Conservation (phyloP, 2,888 invertebrate species). For the Coleophora flavipennella region DNA sequence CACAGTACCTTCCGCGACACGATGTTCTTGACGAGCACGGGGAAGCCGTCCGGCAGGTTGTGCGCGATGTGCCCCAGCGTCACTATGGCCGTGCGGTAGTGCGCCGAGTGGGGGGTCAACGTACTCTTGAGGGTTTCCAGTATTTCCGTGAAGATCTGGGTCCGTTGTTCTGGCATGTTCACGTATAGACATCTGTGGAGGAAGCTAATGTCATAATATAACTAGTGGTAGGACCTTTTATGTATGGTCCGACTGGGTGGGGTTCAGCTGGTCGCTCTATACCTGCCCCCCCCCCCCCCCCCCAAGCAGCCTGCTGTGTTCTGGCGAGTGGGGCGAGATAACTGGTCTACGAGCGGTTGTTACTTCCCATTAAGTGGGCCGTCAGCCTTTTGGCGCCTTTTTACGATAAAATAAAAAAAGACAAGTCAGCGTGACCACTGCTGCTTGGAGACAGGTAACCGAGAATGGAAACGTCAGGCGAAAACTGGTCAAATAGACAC, state of each 20-base stretch:
- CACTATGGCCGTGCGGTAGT: conserved; percentile 95
- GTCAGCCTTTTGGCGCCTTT: not conserved
- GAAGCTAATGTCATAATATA: no score
- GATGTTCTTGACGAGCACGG: conserved; percentile 92
- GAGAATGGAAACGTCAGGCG: no score
- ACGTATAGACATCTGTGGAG: conserved; percentile 84
- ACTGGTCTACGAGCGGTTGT: not conserved
- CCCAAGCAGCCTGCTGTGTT: no score
- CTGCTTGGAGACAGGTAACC: no score
- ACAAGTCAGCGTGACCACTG: no score
- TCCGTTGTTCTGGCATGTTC: conserved; percentile 80
- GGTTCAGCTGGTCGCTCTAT: no score
- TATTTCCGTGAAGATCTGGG: conserved; percentile 86
- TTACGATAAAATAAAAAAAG: no score
- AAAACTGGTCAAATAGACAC: no score
- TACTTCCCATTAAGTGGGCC: not conserved
- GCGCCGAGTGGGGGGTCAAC: conserved; percentile 80
- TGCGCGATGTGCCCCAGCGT: conserved; percentile 95
- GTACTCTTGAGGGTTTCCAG: conserved; percentile 85
- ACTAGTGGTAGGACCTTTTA: no score
- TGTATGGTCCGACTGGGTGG: no score
- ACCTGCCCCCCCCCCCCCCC: no score
- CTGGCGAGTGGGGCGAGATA: no score
- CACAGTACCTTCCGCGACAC: conserved; percentile 85
- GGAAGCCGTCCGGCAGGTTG: conserved; percentile 91